Percentiles rank a stretch among this genome's conserved stretches.
Evolutionary conservation across 2,797 vertebrate genomes (phyloP).

Genomic region (Chiroxiphia lanceolata): DNA sequence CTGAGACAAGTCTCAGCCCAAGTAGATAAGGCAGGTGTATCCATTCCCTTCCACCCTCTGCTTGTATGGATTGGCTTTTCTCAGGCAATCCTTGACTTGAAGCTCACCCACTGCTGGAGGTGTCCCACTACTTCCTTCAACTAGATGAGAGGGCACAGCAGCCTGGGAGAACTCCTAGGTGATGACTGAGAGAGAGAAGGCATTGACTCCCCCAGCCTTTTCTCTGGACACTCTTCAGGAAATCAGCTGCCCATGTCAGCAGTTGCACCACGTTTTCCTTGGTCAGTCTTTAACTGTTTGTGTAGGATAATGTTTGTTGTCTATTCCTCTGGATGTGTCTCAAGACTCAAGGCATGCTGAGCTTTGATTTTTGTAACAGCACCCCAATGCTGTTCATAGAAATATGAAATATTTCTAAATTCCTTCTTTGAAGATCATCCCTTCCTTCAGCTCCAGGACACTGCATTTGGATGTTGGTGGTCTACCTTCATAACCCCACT

Average conservation of each 20-base stretch:
- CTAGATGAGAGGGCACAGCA: too few species aligned
- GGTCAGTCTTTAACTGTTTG: neutral
- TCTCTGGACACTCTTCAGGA: neutral
- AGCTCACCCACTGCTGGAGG: neutral
- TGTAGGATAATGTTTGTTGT: neutral
- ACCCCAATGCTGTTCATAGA: too few species aligned
- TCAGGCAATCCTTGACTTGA: neutral
- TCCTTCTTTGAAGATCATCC: neutral
- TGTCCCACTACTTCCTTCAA: too few species aligned
- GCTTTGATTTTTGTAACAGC: neutral
- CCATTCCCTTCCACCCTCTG: neutral
- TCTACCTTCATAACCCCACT: neutral
- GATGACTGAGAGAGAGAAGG: neutral
- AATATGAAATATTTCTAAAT: neutral
- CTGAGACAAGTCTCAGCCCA: neutral
- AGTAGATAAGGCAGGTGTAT: neutral
- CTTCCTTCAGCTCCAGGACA: neutral
- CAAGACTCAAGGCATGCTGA: neutral
- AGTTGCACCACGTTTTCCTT: neutral
- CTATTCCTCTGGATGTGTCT: neutral
- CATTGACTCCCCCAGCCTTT: neutral
- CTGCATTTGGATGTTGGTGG: neutral
- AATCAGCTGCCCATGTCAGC: neutral
- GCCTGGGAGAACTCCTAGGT: too few species aligned
- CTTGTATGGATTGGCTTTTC: neutral